phyloP scores from a whole-genome alignment of 2,888 invertebrate genomes.

The Prenolepis imparis region DNA sequence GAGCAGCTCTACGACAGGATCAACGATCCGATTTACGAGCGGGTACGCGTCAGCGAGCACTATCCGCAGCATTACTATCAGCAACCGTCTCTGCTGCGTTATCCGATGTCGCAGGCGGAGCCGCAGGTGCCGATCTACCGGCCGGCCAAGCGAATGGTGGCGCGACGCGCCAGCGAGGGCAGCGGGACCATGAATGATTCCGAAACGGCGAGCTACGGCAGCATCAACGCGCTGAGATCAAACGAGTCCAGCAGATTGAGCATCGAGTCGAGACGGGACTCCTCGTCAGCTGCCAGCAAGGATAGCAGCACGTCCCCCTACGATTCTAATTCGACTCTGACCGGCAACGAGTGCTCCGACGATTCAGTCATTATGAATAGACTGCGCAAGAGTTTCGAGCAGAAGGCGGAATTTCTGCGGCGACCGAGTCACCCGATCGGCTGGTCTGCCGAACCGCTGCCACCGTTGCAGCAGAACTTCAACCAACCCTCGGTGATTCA shows the following conservation, averaged over 20 bases:
- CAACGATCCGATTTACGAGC: slow-evolving; percentile 84
- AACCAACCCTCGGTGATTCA: slow-evolving; percentile 86
- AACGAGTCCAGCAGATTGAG: slow-evolving; percentile 85
- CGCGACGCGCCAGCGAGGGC: slow-evolving; percentile 87
- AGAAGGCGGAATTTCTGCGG: slow-evolving; percentile 95
- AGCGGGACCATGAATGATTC: slow-evolving; percentile 82
- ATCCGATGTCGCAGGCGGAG: slow-evolving; percentile 83
- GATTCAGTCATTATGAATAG: slow-evolving; percentile 92
- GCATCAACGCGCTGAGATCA: slow-evolving; percentile 73
- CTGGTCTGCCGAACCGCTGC: slow-evolving; percentile 87
- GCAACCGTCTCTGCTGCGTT: slow-evolving; percentile 76
- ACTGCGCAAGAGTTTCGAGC: slow-evolving; percentile 94
- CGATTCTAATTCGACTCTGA: slow-evolving; percentile 90
- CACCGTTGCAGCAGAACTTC: slow-evolving; percentile 70
- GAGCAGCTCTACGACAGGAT: slow-evolving; percentile 84
- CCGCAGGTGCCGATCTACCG: slow-evolving; percentile 84
- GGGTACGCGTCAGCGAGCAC: slow-evolving; percentile 77
- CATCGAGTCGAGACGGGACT: slow-evolving; percentile 88
- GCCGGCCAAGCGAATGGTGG: slow-evolving; percentile 77
- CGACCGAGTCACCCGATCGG: slow-evolving; percentile 90
- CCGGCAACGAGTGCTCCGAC: slow-evolving; percentile 89
- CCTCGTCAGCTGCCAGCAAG: slow-evolving; percentile 89
- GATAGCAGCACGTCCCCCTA: slow-evolving; percentile 91
- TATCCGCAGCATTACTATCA: slow-evolving; percentile 36
- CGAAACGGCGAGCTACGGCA: slow-evolving; percentile 79